Conservation (phyloP, 2,888 invertebrate species). For the Sphinx pinastri region DNA sequence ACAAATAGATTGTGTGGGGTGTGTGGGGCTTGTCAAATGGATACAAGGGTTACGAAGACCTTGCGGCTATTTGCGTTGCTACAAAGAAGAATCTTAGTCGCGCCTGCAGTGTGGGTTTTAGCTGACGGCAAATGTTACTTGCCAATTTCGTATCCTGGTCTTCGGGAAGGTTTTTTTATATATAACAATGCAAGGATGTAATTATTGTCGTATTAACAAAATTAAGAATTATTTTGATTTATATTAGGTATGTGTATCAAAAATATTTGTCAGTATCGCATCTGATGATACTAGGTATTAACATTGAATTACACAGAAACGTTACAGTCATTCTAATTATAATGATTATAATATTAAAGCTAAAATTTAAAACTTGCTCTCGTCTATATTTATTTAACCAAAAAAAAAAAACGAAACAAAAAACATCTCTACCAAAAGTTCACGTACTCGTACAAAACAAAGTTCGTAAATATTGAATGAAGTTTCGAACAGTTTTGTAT, state of each 20-base stretch:
- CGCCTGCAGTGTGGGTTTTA: slow-evolving; percentile 41
- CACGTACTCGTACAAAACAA: slow-evolving; percentile 47
- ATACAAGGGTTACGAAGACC: slow-evolving; percentile 53
- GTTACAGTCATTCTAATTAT: not conserved
- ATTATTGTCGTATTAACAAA: not conserved
- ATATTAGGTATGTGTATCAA: too few species aligned
- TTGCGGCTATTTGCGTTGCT: slow-evolving; percentile 56
- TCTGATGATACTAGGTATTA: too few species aligned
- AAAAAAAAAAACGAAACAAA: not conserved
- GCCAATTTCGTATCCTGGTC: not conserved
- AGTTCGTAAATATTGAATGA: slow-evolving; percentile 69
- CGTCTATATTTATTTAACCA: not conserved
- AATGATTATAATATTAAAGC: too few species aligned
- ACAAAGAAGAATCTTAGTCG: slow-evolving; percentile 36
- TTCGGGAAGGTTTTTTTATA: not conserved
- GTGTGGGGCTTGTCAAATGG: slow-evolving; percentile 68
- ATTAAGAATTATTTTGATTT: too few species aligned
- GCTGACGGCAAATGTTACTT: not conserved
- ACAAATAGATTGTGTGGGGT: slow-evolving; percentile 75
- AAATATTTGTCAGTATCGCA: too few species aligned
- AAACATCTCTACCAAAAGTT: slow-evolving; percentile 30
- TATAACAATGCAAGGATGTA: not conserved
- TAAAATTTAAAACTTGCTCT: too few species aligned
- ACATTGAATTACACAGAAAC: not conserved
- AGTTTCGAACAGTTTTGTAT: slow-evolving; percentile 56